Percentiles rank a stretch among this genome's conserved stretches.
These are phyloP conservation scores for Muscicapa comitata DNA, from an alignment of 2,797 vertebrate species.

Conservation along the genomic window DNA sequence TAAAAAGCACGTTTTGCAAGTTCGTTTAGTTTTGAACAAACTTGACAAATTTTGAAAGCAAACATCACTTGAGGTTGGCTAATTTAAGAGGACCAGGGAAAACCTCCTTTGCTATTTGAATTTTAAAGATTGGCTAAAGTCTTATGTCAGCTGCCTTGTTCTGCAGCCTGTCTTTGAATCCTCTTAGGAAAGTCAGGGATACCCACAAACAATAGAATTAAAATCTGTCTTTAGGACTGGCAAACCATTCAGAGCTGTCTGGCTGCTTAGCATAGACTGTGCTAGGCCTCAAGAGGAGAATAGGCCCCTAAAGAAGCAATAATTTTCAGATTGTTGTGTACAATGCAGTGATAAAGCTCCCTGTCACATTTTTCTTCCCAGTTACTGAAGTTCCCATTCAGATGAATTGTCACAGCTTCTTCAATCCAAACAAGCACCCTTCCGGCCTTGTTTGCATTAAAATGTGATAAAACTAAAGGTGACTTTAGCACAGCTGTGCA, in stretches of 20 bases:
- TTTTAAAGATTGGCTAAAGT: constrained; percentile 46
- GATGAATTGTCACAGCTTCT: constrained; percentile 78
- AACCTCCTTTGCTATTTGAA: constrained; percentile 7
- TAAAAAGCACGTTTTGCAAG: neutral
- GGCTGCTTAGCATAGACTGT: constrained; percentile 80
- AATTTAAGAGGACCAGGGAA: neutral
- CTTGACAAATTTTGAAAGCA: constrained; percentile 31
- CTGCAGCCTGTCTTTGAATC: constrained; percentile 68
- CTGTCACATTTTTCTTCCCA: constrained; percentile 92
- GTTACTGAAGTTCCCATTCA: constrained; percentile 90
- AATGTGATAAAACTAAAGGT: constrained; percentile 89
- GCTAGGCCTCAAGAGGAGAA: constrained; percentile 76
- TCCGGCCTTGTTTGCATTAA: constrained; percentile 92
- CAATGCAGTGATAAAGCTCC: constrained; percentile 86
- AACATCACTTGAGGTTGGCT: neutral
- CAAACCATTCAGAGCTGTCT: constrained; percentile 72
- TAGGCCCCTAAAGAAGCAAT: constrained; percentile 78
- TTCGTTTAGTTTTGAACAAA: constrained; percentile 2
- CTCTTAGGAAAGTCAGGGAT: constrained; percentile 74
- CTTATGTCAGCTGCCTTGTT: constrained; percentile 48
- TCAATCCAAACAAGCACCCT: constrained; percentile 80
- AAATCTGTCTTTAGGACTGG: constrained; percentile 75
- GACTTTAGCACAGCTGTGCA: constrained; percentile 84
- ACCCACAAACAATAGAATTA: constrained; percentile 77
- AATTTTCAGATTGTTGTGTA: constrained; percentile 82